Conservation (phyloP, 2,888 invertebrate species). For the Drosophila flavopinicola region DNA sequence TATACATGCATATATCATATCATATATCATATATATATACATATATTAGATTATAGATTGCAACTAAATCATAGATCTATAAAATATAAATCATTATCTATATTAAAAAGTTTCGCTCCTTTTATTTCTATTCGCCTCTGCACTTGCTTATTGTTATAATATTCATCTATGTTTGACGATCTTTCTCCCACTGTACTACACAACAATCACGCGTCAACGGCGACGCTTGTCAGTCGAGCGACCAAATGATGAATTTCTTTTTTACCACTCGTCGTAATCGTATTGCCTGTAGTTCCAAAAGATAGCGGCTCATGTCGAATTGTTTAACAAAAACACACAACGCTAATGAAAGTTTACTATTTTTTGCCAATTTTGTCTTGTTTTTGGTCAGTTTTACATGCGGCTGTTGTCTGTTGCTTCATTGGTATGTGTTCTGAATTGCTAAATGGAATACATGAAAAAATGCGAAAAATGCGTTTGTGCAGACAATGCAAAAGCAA, state of each 20-base stretch:
- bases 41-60: too few species aligned
- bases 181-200: conserved; percentile 49
- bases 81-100: too few species aligned
- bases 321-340: conserved; percentile 63
- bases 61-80: too few species aligned
- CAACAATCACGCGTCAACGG: conserved; percentile 38
- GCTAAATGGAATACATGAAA: conserved; percentile 55
- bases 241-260: conserved; percentile 75
- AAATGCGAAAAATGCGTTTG: conserved; percentile 75
- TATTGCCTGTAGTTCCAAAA: conserved; percentile 23
- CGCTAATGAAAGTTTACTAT: conserved; percentile 65
- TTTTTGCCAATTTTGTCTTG: conserved; percentile 35
- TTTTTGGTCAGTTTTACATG: conserved; percentile 26
- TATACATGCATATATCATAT: too few species aligned
- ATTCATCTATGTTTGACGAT: too few species aligned
- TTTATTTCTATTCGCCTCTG: too few species aligned
- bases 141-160: too few species aligned
- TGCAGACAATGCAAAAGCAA: conserved; percentile 54
- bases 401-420: conserved; percentile 26
- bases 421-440: conserved; percentile 65
- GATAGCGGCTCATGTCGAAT: conserved; percentile 58
- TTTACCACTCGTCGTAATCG: conserved; percentile 66
- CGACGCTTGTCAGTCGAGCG: conserved; percentile 45
- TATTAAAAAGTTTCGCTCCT: too few species aligned
- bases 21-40: too few species aligned